Evolutionary conservation across 2,113 vertebrate genomes (phyloP), one percentile per base, ranked within the genome.

Genomic region (Amphiprion percula): DNA sequence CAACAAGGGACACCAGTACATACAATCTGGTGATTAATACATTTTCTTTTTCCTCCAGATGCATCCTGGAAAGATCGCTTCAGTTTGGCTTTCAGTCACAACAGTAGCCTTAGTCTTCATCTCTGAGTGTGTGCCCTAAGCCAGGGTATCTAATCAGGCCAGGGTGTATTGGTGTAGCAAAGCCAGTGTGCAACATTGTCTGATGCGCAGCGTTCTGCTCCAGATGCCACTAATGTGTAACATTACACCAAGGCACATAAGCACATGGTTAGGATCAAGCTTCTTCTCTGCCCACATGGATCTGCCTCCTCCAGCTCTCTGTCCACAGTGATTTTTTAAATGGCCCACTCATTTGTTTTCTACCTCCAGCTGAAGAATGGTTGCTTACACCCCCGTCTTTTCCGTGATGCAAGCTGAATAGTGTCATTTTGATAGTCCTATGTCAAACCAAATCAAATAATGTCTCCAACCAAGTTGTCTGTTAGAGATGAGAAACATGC

Each of bases 131-230:
- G 63, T 26, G 55, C 68, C 52, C 50, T 71, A 64, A 68, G 37
- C 54, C 4, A 11, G 4, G 23, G 37, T 55, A 58, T 76, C 62
- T 83, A 80, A 66, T 62, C 53, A 19, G 54, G 47, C 72, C 59
- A 49, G 47, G 5, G 12, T 53, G 56, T 54, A 11, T 14, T 81
- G 74, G 74, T 72, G 60, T 60, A 41, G 65, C 84, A 79, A 90
- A 90, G 62, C 86, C 81, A 78, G 79, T 58, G 80, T 84, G 73
- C 59, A 88, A 80, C 73, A 41, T n/a, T 46, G 64, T 64, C 68
- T 72, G 53, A 83, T 88, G 60, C 53, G 68, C 30, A 64, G 26
- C 47, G 71, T 86, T 84, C 62, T 61, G 78, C 78, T 84, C 58
- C 76, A 82, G 68, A 77, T 84, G 87, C 16, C 64, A 69, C 37